Percentiles rank a stretch among this genome's conserved stretches.
Conservation (phyloP, 2,797 vertebrate species). For the Lacerta bilineata region DNA sequence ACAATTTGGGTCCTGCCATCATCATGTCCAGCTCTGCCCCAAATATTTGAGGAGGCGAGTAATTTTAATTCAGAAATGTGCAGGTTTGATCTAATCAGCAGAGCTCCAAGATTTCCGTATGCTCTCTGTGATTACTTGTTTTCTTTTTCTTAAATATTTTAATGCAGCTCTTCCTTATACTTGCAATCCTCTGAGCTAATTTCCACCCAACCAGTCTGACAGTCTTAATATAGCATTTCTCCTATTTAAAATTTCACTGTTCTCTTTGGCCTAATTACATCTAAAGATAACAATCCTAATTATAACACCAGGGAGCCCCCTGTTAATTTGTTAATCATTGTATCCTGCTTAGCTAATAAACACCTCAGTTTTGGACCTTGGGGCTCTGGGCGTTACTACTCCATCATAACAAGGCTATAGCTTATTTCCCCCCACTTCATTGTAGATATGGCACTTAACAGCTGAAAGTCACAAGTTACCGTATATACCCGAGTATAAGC, state of each 20-base stretch:
- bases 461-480: neutral
- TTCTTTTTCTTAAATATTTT: neutral
- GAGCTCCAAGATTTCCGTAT: neutral
- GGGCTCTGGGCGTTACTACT: neutral
- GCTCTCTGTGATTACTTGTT: neutral
- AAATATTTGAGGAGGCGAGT: neutral
- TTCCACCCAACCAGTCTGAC: slow-evolving; percentile 15
- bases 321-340: slow-evolving; percentile 26
- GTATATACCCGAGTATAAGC: too few relatives aligned
- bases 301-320: slow-evolving; percentile 31
- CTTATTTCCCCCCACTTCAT: neutral
- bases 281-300: slow-evolving; percentile 34
- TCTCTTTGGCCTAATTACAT: slow-evolving; percentile 46
- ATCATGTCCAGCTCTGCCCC: neutral
- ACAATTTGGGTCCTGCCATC: neutral
- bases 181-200: neutral
- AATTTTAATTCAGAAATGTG: neutral
- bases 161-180: neutral
- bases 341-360: slow-evolving; percentile 28
- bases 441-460: neutral
- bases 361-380: slow-evolving; percentile 7
- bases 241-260: slow-evolving; percentile 29
- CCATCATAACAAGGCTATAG: neutral
- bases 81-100: neutral
- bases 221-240: slow-evolving; percentile 30